phyloP scores from a whole-genome alignment of 2,888 invertebrate genomes.

The Ferrisia virgata region DNA sequence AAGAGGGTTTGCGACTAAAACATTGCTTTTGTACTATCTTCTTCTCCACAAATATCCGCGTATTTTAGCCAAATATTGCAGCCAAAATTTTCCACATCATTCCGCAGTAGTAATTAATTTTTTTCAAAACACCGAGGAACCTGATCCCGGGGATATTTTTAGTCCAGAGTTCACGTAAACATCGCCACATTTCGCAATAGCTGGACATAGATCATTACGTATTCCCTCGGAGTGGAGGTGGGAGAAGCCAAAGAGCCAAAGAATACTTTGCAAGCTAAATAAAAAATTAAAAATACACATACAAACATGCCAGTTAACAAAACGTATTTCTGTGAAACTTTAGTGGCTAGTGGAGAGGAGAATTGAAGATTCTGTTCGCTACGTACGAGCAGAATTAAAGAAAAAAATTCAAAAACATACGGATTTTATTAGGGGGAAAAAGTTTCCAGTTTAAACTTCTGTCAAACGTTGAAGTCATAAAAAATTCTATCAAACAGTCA shows the following conservation, averaged over 20 bases:
- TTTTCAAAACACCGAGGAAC: background rate
- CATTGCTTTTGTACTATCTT: too few species aligned
- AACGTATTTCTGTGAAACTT: background rate
- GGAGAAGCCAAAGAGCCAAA: background rate
- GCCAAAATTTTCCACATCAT: background rate
- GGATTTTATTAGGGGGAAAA: background rate
- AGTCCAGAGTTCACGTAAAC: background rate
- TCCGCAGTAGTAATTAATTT: background rate
- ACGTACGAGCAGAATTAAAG: background rate
- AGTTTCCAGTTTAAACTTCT: background rate
- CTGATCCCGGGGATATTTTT: background rate
- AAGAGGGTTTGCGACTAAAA: too few species aligned
- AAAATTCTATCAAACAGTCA: too few species aligned
- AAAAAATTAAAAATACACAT: constrained; percentile 7
- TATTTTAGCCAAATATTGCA: background rate
- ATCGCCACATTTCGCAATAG: background rate
- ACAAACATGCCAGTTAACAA: background rate
- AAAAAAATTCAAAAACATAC: constrained; percentile 10
- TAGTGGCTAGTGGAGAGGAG: background rate
- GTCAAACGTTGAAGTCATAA: too few species aligned
- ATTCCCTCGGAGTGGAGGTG: background rate
- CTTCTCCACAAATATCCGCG: background rate
- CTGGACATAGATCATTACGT: background rate
- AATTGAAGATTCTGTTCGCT: background rate
- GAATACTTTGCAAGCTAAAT: background rate